Percentiles rank a stretch among this genome's conserved stretches.
These are phyloP conservation scores for Ypsolopha sequella DNA, from an alignment of 2,888 invertebrate species.

Conservation along the genomic window DNA sequence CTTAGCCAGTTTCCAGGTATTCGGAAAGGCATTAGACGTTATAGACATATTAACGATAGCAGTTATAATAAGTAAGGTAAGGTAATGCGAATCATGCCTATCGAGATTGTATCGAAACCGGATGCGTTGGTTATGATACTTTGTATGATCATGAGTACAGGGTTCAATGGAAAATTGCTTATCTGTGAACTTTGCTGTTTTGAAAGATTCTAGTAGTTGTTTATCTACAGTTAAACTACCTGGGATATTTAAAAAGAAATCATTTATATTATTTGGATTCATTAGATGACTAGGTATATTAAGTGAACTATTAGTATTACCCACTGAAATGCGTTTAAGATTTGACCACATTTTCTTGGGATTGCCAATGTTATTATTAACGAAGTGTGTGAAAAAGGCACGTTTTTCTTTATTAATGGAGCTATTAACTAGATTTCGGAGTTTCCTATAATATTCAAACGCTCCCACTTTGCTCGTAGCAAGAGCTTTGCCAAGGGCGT, in stretches of 20 bases:
- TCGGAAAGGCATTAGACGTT: background rate
- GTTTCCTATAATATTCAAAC: background rate
- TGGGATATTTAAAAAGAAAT: background rate
- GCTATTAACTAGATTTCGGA: background rate
- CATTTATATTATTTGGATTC: no score
- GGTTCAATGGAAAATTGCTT: background rate
- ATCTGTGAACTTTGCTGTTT: background rate
- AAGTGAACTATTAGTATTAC: background rate
- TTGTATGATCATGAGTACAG: background rate
- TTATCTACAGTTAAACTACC: background rate
- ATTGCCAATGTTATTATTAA: slow-evolving; percentile 1
- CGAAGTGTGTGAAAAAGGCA: background rate
- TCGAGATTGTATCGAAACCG: background rate
- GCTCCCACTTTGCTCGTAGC: background rate
- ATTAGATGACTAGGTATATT: no score
- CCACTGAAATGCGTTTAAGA: background rate
- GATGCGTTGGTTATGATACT: background rate
- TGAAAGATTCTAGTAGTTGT: background rate
- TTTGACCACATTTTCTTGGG: background rate
- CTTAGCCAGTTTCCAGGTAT: background rate
- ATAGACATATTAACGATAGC: background rate
- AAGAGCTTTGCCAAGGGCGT: background rate
- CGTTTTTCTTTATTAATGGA: slow-evolving; percentile 1
- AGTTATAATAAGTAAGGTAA: background rate
- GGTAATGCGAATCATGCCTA: background rate